Percentiles rank a stretch among this genome's conserved stretches.
Conservation (phyloP, 2,113 vertebrate species). For the Laticauda laticaudata region DNA sequence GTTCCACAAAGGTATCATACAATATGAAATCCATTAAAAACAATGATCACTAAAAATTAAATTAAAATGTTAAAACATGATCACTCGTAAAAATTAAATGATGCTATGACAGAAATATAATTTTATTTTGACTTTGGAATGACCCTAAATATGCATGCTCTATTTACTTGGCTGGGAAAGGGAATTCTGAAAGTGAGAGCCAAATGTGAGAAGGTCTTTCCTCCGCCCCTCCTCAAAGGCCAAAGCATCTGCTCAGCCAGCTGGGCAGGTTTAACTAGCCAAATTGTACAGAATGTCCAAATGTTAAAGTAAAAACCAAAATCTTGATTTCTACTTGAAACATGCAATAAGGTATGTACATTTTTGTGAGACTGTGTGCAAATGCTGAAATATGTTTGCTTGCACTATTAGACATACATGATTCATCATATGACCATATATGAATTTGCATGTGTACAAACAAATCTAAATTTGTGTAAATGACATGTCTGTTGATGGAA, state of each 20-base stretch:
- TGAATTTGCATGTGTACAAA: neutral
- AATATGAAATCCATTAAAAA: neutral
- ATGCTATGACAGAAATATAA: neutral
- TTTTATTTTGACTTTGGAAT: neutral
- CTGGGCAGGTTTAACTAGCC: neutral
- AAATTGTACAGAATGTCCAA: neutral
- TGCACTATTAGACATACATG: neutral
- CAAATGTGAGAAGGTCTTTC: neutral
- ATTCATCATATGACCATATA: neutral
- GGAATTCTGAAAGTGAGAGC: neutral
- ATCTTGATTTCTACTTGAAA: neutral
- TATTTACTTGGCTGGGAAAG: neutral
- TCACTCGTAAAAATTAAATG: neutral
- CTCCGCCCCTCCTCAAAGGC: neutral
- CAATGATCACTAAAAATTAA: neutral
- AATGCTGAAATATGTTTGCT: neutral
- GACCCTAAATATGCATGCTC: neutral
- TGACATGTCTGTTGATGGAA: neutral
- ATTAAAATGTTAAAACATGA: too few relatives aligned
- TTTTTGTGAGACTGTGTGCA: rapidly evolving
- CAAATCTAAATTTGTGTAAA: neutral
- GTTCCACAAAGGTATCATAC: neutral
- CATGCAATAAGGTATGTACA: neutral
- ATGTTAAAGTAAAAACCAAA: neutral
- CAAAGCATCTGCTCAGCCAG: neutral